Base-by-base conservation (phyloP, 1,140 invertebrate genomes). In the Diorhabda carinulata region DNA sequence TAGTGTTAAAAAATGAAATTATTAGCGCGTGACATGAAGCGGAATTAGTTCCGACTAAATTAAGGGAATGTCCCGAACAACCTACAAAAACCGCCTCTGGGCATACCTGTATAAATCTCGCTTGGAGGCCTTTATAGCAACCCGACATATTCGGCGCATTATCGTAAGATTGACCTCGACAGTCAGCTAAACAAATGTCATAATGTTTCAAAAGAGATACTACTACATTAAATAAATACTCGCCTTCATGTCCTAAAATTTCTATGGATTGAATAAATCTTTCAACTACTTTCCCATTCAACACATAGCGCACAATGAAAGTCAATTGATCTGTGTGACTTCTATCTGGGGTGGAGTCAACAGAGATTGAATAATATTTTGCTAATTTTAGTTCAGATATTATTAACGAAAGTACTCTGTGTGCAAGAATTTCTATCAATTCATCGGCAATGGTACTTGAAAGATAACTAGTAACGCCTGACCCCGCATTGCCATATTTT, bases 41-140 rank as follows among this genome's bases (percentile, higher is more conserved):
- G 25, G 25, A 25, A 25, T 25, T 25, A 25, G 25, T n/a, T 7
- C 61, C 61, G 5, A 62, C 61, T 43, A 62, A 43, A 43, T 45
- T 62, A 9, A 62, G 10, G 8, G 43, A 62, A 43, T 62, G 61
- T 9, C 7, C 74, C 6, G 74, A 60, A 69, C 76, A 79, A 57
- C 77, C 74, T 41, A 75, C 66, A 59, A 71, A 75, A 42, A 65
- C 3, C 41, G 75, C 78, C 61, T 69, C 68, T 56, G 52, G 47
- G 66, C 57, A 45, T 68, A 67, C 9, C 40, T 70, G 70, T 69
- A 72, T 62, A 66, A 81, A 77, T 69, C 69, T 68, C 25, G 78
- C 76, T 76, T 81, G 79, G 52, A 82, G 68, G 52, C 79, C 71
- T 44, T 57, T 42, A 42, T 68, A 68, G 5, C 41, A 43, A 5